These are phyloP conservation scores for Cranoglanis bouderius DNA, from an alignment of 2,113 vertebrate species.

Conservation along the genomic window DNA sequence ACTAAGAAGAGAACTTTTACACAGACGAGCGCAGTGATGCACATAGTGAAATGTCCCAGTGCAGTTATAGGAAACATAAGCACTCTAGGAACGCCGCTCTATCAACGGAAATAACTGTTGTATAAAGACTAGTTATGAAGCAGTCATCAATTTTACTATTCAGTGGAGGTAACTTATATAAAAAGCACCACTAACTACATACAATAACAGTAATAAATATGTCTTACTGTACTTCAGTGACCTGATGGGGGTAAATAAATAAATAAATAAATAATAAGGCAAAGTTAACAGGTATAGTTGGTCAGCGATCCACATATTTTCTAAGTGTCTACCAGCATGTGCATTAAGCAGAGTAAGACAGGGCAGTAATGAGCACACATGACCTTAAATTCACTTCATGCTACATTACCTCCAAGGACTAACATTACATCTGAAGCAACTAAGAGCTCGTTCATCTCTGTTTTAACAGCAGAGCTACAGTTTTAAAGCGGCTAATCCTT, in stretches of 20 bases:
- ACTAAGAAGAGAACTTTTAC: not conserved
- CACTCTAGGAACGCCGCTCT: not conserved
- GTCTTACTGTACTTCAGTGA: not conserved
- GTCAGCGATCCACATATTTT: not conserved
- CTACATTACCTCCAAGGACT: constrained; percentile 29
- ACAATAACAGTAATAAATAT: not conserved
- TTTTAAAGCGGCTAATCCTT: constrained; percentile 2
- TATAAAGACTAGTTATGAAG: not conserved
- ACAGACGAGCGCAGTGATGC: not conserved
- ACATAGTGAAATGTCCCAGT: not conserved
- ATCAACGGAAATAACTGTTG: not conserved
- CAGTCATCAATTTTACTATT: not conserved
- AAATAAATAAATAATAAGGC: not conserved
- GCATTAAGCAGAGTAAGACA: constrained; percentile 5
- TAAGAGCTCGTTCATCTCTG: not conserved
- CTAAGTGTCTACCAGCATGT: not conserved
- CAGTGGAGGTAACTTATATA: not conserved
- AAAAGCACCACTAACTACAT: not conserved
- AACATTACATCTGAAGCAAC: not conserved
- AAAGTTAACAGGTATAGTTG: not conserved
- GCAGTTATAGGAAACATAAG: not conserved
- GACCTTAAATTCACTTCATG: constrained; percentile 21
- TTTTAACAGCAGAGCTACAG: constrained; percentile 5
- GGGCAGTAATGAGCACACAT: not conserved
- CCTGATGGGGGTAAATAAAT: not conserved